phyloP scores from a whole-genome alignment of 1,140 invertebrate genomes.

The Wasmannia auropunctata region DNA sequence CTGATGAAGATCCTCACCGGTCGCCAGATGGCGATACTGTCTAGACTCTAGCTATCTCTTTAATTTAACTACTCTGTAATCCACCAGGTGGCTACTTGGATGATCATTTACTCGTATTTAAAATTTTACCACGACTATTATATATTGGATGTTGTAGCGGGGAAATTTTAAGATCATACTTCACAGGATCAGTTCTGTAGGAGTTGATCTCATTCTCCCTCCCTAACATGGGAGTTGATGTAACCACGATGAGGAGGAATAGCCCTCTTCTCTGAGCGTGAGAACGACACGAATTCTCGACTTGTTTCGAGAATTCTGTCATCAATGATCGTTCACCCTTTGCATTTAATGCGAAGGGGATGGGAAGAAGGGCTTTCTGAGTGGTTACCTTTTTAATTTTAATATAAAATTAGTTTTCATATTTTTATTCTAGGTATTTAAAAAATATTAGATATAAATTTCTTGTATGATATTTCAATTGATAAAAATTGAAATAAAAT shows the following conservation, averaged over 20 bases:
- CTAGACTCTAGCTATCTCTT: not conserved
- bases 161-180: conserved; percentile 83
- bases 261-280: conserved; percentile 84
- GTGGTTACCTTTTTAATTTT: conserved; percentile 67
- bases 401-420: not conserved
- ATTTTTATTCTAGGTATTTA: not conserved
- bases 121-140: not conserved
- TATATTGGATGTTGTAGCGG: not conserved
- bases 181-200: conserved; percentile 87
- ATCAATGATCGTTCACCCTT: conserved; percentile 85
- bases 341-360: conserved; percentile 66
- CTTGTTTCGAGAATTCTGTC: conserved; percentile 69
- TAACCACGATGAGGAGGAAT: conserved; percentile 85
- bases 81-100: conserved; percentile 12
- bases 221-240: conserved; percentile 79
- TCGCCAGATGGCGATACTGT: not conserved
- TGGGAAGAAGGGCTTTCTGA: conserved; percentile 83
- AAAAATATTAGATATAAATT: no score
- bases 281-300: conserved; percentile 76
- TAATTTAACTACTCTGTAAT: not conserved
- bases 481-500: no score
- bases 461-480: no score
- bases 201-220: conserved; percentile 82
- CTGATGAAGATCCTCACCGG: not conserved
- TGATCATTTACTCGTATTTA: not conserved